Conservation (phyloP, 2,113 vertebrate species). For the Oxyruncus cristatus region DNA sequence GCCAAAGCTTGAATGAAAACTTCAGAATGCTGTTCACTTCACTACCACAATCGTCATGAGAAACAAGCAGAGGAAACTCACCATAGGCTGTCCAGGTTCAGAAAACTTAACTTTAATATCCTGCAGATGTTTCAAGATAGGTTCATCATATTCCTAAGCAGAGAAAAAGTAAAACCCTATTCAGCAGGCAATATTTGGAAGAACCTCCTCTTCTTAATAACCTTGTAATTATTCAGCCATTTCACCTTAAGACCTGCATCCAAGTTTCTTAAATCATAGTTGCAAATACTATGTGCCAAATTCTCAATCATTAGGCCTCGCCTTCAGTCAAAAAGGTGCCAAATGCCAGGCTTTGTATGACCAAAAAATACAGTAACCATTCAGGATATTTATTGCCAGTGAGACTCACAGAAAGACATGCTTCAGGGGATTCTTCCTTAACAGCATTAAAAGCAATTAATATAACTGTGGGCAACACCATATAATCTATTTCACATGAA, state of each 20-base stretch:
- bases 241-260: neutral
- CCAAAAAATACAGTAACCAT: neutral
- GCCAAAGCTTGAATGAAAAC: neutral
- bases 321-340: neutral
- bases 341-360: neutral
- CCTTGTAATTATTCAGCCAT: neutral
- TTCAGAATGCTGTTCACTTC: neutral
- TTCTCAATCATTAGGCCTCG: neutral
- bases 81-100: conserved; percentile 93
- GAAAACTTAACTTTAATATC: conserved; percentile 98
- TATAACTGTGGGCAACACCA: neutral
- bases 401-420: neutral
- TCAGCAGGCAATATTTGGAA: neutral
- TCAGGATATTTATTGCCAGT: neutral
- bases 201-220: neutral
- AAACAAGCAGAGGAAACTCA: conserved; percentile 65
- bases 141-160: conserved; percentile 91
- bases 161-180: neutral
- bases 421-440: neutral
- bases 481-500: neutral
- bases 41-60: neutral
- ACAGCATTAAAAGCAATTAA: neutral
- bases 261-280: neutral
- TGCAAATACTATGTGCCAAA: neutral
- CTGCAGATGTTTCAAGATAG: conserved; percentile 93